Conservation (phyloP, 92 coral and sea anemone species). For the Ricordea florida region DNA sequence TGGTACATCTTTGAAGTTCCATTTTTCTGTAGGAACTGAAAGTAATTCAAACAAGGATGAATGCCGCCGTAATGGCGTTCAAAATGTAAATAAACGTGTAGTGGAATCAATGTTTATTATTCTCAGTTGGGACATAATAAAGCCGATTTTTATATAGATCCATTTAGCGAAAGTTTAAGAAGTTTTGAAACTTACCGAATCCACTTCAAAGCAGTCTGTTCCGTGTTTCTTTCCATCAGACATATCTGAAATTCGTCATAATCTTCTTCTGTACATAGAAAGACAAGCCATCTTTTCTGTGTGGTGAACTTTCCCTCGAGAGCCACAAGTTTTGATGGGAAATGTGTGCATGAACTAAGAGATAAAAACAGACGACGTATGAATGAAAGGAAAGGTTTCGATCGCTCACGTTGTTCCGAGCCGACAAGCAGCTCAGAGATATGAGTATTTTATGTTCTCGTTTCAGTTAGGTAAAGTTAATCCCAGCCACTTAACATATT, state of each 20-base stretch:
- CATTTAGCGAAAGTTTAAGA: slow-evolving; percentile 22
- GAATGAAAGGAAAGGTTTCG: too few species aligned
- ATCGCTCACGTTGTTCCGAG: too few species aligned
- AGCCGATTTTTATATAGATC: too few species aligned
- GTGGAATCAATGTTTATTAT: background rate
- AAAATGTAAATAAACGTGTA: background rate
- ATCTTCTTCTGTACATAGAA: background rate
- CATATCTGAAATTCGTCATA: slow-evolving; percentile 34
- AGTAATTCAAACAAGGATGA: background rate
- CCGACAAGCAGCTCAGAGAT: too few species aligned
- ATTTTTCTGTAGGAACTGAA: slow-evolving; percentile 82
- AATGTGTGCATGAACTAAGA: background rate
- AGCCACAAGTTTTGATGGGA: background rate
- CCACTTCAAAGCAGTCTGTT: slow-evolving; percentile 88
- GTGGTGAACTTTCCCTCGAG: background rate
- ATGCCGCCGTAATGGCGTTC: background rate
- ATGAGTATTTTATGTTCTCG: too few species aligned
- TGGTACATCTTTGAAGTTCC: slow-evolving; percentile 84
- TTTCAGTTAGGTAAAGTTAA: too few species aligned
- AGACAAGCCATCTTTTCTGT: slow-evolving; percentile 1
- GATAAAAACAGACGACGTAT: background rate
- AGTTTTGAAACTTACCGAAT: slow-evolving; percentile 79
- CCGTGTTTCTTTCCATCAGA: slow-evolving; percentile 65
- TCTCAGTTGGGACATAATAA: background rate
- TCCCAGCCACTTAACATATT: too few species aligned